Base-by-base conservation (phyloP, 23 tunicate genomes). In the Phallusia fumigata region DNA sequence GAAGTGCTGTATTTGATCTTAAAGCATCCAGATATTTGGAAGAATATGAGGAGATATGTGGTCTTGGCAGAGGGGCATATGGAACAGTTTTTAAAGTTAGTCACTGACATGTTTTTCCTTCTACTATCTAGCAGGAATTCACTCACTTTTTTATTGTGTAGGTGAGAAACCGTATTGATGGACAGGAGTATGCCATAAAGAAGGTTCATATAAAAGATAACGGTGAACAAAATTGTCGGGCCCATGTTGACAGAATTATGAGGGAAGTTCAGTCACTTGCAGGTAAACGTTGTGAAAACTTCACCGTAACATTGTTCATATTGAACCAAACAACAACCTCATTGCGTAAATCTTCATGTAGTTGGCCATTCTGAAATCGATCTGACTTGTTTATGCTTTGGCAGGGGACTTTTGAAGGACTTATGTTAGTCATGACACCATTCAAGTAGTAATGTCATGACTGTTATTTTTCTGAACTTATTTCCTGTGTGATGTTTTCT, bases 231-330 rank as follows among this genome's bases (percentile, higher is more conserved):
- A 64, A 31, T 51, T 65, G 35, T 32, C 64, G 49, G 31, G 58
- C 65, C 24, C 76, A 82, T 32, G 73, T 84, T 18, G 80, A 80
- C 30, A 84, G 75, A 49, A 80, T 89, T 35, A 78, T 76, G 77
- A 79, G 94, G 75, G 98, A 94, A 83, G 98, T 94, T 10, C 80
- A 89, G 12, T 87, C 86, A 32, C 65, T 87, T 24, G 88, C 77
- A 74, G 77, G 77, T 74, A 21, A 33, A 74, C 19, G 32, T 26
- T 24, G 31, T 21, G 58, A 51, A 13, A 18, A 51, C 15, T 13
- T 18, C 58, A 51, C 58, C n/a, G n/a, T n/a, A n/a, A n/a, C n/a
- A n/a, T n/a, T n/a, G n/a, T n/a, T n/a, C n/a, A n/a, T n/a, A n/a
- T n/a, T n/a, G n/a, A n/a, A n/a, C n/a, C n/a, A n/a, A n/a, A n/a